A percentile compares a stretch with the other conserved stretches of the same genome.
Evolutionary conservation across 2,888 invertebrate species (phyloP).

Genomic region (Caenorhabditis sp.): DNA sequence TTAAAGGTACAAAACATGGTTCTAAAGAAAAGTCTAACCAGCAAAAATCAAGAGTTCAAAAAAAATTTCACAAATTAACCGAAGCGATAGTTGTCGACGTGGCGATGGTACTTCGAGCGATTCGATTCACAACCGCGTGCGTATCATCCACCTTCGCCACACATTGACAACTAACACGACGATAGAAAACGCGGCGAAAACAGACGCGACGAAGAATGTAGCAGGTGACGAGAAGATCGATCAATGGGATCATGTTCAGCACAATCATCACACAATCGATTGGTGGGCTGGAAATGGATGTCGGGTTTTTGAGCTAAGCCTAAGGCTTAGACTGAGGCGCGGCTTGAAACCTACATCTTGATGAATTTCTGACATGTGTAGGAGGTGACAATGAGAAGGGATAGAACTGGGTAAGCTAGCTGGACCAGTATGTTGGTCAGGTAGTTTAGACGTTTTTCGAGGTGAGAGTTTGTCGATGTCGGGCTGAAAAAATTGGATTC

Average conservation of each 20-base stretch:
- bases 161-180: not conserved
- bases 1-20: too few relatives aligned
- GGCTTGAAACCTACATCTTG: not conserved
- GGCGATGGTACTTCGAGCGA: not conserved
- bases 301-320: too few relatives aligned
- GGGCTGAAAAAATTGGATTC: not conserved
- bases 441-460: not conserved
- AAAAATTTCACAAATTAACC: slow-evolving; percentile 3
- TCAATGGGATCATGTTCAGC: not conserved
- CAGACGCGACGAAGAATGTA: not conserved
- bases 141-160: not conserved
- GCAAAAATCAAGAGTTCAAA: too few relatives aligned
- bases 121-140: not conserved
- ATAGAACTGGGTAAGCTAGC: not conserved
- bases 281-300: not conserved
- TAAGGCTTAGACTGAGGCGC: too few relatives aligned
- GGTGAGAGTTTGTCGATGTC: not conserved
- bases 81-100: slow-evolving; percentile 3
- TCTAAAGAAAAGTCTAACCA: too few relatives aligned
- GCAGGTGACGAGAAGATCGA: not conserved
- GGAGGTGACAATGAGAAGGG: not conserved
- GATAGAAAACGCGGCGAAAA: not conserved
- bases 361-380: not conserved
- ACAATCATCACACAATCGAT: not conserved
- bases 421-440: not conserved